phyloP scores from a whole-genome alignment of 2,797 vertebrate species.

The Erpetoichthys calabaricus region DNA sequence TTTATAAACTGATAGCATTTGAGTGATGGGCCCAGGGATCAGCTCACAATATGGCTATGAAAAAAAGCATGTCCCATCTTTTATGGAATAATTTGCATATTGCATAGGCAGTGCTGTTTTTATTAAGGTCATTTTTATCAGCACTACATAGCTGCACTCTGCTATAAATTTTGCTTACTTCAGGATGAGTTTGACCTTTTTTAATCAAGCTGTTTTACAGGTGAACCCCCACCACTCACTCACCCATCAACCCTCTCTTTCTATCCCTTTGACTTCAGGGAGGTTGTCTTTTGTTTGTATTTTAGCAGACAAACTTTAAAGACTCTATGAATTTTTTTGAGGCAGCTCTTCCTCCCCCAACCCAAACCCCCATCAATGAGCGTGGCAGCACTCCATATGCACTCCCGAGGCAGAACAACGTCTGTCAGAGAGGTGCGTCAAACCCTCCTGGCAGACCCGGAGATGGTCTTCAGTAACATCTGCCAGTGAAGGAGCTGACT shows the following conservation, averaged over 20 bases:
- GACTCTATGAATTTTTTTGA: no score
- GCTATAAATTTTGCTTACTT: slow-evolving; percentile 47
- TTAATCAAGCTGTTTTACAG: slow-evolving; percentile 32
- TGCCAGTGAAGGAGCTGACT: no score
- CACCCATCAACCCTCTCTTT: background rate
- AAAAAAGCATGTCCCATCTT: slow-evolving; percentile 22
- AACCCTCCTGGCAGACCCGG: no score
- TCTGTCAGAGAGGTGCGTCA: no score
- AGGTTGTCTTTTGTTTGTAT: background rate
- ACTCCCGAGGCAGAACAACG: no score
- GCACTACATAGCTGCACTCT: slow-evolving; percentile 16
- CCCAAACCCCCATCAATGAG: no score
- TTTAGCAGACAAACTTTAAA: no score
- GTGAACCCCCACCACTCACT: slow-evolving; percentile 14
- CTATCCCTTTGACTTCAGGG: background rate
- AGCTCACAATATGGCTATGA: slow-evolving; percentile 2
- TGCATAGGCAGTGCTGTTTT: slow-evolving; percentile 39
- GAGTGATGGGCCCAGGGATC: slow-evolving; percentile 35
- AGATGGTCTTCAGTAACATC: no score
- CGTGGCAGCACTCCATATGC: no score
- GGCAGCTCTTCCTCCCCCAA: no score
- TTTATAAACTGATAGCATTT: slow-evolving; percentile 36
- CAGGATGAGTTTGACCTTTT: slow-evolving; percentile 39
- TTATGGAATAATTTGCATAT: slow-evolving; percentile 49
- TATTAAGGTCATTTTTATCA: slow-evolving; percentile 49